Base-by-base conservation (phyloP, 2,888 invertebrate genomes). In the Anagyrus pseudococci region DNA sequence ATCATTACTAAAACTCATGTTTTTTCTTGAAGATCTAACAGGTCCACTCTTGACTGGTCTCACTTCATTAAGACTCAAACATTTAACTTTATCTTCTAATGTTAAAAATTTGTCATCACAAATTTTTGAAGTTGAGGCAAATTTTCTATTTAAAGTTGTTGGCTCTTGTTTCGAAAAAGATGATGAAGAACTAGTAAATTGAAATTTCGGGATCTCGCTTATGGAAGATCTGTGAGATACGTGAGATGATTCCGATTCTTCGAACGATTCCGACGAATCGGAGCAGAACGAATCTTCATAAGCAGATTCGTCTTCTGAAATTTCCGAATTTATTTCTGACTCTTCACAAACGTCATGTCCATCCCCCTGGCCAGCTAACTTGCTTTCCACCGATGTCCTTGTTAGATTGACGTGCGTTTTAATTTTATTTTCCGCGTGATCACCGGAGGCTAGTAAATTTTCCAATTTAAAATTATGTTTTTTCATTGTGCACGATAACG, bases 1-100 rank as follows among this genome's bases (percentile, higher is more conserved):
- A 3, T 79, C 80, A 40, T 82, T 80, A 1, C 80, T 77, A 60
- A 84, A 83, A 40, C 80, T 82, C 78, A 82, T 81, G 67, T 83
- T 83, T 72, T 71, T 79, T 46, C 74, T 69, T 43, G 52, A 56
- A 3, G 56, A 49, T 22, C 40, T 44, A 26, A 26, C 6, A 54
- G 41, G n/a, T n/a, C 23, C 8, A 26, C 17, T 44, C 59, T 33
- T 60, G 7, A 6, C 23, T 19, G 43, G 29, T 37, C 19, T 25
- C 1, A 55, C 25, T 59, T 54, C 61, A 50, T 57, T 41, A 8
- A 64, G 22, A 61, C 56, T 62, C 37, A 67, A 44, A 37, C 41
- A 60, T 29, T 53, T 68, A n/a, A 67, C 62, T 57, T 63, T 67
- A 13, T 62, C 64, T 50, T 62, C 68, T 19, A 69, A 54, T 4